A percentile compares a stretch with the other conserved stretches of the same genome.
Conservation (phyloP, 2,113 vertebrate genomes). For the Clarias macrocephalus region DNA sequence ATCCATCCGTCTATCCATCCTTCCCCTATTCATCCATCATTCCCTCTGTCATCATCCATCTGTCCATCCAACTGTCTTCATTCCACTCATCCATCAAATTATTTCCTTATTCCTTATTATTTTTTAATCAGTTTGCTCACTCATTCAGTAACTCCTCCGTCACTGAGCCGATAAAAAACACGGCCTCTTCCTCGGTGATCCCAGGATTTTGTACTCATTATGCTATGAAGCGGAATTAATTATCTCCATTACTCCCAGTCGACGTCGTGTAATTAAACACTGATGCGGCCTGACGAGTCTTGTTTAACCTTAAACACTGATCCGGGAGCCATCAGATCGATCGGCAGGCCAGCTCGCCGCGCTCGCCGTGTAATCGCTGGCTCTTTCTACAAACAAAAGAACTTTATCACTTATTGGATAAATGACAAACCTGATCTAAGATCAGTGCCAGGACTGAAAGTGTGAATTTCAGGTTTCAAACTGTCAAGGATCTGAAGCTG, state of each 20-base stretch:
- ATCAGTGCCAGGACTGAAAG: background rate
- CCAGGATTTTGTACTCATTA: constrained; percentile 16
- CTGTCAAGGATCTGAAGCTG: background rate
- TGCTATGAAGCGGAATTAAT: background rate
- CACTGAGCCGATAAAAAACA: background rate
- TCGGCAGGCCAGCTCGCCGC: background rate
- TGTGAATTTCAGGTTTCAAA: background rate
- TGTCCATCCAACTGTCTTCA: background rate
- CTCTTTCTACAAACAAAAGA: background rate
- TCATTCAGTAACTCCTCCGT: background rate
- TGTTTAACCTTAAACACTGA: constrained; percentile 3
- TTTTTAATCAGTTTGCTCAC: background rate
- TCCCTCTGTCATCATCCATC: background rate
- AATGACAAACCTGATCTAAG: background rate
- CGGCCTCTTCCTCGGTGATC: background rate
- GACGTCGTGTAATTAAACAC: constrained; percentile 23
- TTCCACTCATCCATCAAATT: background rate
- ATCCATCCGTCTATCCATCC: background rate
- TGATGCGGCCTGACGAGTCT: background rate
- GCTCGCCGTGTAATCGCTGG: background rate
- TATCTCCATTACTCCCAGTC: background rate
- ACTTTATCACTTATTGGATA: background rate
- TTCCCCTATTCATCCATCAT: too few species aligned
- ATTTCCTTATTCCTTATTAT: too few species aligned
- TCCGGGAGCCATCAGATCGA: background rate